Conservation (phyloP, 2,797 vertebrate genomes). For the Heteromormyrus szaboi region DNA sequence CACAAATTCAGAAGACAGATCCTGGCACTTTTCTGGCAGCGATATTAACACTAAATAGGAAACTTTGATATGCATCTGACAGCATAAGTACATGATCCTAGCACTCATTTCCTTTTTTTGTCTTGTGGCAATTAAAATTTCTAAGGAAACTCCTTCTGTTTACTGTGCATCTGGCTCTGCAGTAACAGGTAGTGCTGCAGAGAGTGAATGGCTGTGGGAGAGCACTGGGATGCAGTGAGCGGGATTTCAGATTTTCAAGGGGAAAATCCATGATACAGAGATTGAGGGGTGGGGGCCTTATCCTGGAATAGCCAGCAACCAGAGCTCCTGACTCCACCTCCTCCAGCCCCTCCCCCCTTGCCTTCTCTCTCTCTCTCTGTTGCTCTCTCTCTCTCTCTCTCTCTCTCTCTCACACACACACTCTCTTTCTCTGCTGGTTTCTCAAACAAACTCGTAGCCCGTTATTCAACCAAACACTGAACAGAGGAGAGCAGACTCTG, state of each 20-base stretch:
- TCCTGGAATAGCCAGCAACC: slow-evolving; percentile 15
- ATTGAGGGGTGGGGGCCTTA: slow-evolving; percentile 26
- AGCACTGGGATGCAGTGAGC: background rate
- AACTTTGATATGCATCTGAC: background rate
- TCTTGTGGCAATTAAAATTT: background rate
- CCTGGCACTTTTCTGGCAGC: background rate
- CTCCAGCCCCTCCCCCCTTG: slow-evolving; percentile 3
- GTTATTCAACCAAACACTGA: slow-evolving; percentile 13
- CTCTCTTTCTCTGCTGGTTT: background rate
- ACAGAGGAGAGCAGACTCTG: background rate
- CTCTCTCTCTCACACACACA: slow-evolving; percentile 24
- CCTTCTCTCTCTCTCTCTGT: slow-evolving; percentile 27
- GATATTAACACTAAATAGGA: background rate
- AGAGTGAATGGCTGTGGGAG: background rate
- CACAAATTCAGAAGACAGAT: background rate
- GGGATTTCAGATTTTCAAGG: slow-evolving; percentile 9
- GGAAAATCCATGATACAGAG: slow-evolving; percentile 7
- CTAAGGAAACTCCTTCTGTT: background rate
- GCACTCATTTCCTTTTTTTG: background rate
- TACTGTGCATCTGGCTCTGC: background rate
- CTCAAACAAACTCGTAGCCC: slow-evolving; percentile 3
- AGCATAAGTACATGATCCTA: background rate
- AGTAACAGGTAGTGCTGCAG: background rate
- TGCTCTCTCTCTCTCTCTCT: slow-evolving; percentile 25
- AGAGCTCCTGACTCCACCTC: slow-evolving; percentile 27